Evolutionary conservation across 2,113 vertebrate genomes (phyloP), one percentile per base, ranked within the genome.

Genomic region (Mormyrus lacerda): DNA sequence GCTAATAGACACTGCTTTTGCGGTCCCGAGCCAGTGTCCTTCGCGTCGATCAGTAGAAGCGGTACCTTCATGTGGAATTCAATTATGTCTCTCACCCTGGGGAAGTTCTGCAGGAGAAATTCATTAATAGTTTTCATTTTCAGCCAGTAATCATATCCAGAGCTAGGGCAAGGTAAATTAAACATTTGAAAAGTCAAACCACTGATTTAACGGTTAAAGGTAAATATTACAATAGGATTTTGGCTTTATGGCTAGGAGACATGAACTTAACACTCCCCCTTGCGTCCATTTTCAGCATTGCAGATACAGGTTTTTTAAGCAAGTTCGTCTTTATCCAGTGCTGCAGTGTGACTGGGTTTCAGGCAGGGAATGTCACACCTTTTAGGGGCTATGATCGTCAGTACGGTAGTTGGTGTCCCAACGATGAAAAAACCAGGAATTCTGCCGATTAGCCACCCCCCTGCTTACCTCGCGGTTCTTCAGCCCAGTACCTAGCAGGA

Each of bases 41-140:
- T 99, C 45, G 97, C 97, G 90, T 99, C 97, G 47, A 99, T 99
- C 91, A 99, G 95, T 82, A 98, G 95, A 91, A 99, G 96, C 1
- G 98, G 97, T 91, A 94, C 96, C 91, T 96, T 96, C 89, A 93
- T 96, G 94, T 98, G 97, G 92, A 97, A 96, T 27, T 93, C 92
- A 88, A 99, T 96, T 86, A 99, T 99, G 65, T 94, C 96, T 35
- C 92, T 92, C 89, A 99, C 98, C 13, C 96, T 96, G 1, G 93
- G 87, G 92, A 99, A 99, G 51, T 94, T 91, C 96, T 96, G 91
- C 5, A 1, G 79, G 50, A 86, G 79, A 86, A 55, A 61, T 47
- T 42, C 85, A 79, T 76, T 31, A 87, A 88, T 47, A 8, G 15
- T 42, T 42, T 39, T 39, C 24, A 8, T 27, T 4, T 27, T 53